Percentiles rank a stretch among this genome's conserved stretches.
Conservation (phyloP, 2,888 invertebrate species). For the Lysandra coridon region DNA sequence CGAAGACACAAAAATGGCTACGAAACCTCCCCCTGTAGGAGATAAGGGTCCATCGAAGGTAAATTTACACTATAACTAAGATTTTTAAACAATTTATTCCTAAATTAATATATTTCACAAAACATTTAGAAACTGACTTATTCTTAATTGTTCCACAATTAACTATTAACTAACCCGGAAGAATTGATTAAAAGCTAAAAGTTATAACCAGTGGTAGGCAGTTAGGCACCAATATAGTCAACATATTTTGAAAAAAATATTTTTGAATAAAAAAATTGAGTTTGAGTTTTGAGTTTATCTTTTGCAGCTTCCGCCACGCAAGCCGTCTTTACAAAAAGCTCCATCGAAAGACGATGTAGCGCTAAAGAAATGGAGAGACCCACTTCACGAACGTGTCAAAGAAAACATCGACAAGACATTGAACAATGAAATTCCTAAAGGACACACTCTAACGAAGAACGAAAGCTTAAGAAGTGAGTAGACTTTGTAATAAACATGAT, state of each 20-base stretch:
- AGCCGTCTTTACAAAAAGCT: slow-evolving; percentile 71
- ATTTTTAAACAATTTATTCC: not conserved
- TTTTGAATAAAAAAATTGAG: no score
- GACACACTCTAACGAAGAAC: slow-evolving; percentile 76
- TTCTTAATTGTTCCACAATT: not conserved
- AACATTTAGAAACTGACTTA: not conserved
- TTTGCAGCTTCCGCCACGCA: slow-evolving; percentile 70
- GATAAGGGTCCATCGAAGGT: slow-evolving; percentile 72
- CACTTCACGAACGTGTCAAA: slow-evolving; percentile 74
- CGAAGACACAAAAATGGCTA: slow-evolving; percentile 69
- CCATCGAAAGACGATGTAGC: slow-evolving; percentile 72
- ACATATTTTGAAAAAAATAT: no score
- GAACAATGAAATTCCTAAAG: slow-evolving; percentile 73
- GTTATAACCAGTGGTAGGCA: no score
- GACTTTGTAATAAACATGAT: not conserved
- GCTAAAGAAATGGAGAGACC: slow-evolving; percentile 77
- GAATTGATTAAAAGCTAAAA: no score
- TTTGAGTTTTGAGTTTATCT: not conserved
- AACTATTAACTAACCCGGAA: not conserved
- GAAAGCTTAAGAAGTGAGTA: slow-evolving; percentile 77
- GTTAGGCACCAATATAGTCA: no score
- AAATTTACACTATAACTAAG: slow-evolving; percentile 32
- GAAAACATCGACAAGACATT: slow-evolving; percentile 77
- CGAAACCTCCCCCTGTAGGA: slow-evolving; percentile 67
- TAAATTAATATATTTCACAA: not conserved